Base-by-base conservation (phyloP, 2,888 invertebrate genomes). In the Perizoma flavofasciatum region DNA sequence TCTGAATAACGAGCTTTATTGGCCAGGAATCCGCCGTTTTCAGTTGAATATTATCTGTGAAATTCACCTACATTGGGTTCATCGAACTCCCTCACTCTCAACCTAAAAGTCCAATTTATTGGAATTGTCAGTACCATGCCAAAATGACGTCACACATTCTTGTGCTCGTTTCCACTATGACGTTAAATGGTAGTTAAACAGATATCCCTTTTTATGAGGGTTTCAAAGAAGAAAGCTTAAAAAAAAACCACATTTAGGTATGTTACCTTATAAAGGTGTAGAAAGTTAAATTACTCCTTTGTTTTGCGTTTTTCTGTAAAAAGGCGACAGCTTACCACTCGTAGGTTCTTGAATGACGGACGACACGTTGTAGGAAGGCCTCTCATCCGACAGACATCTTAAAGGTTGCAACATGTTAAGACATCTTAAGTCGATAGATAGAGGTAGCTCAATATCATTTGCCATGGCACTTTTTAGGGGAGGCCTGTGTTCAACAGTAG, bases 31-130 rank as follows among this genome's bases (percentile, higher is more conserved):
- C 39, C 11, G 41, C 48, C 48, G 60, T 52, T 60, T 55, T 22
- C 35, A 49, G 48, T 55, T 55, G 34, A 45, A 52, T 59, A 60
- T 68, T 70, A 72, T 68, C 68, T 72, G 67, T 76, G 70, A 69
- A 66, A 61, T 59, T 63, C 62, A 66, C 65, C 58, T 48, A 62
- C 48, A 49, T 62, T 8, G 51, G 35, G 62, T 46, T 62, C 55
- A 41, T 48, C 49, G 51, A 55, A 47, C 54, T 54, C 47, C 40
- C 34, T 50, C 49, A 50, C 47, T 49, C 34, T 47, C 49, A 54
- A 57, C 57, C 48, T 48, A 62, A 62, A 62, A 52, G 35, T 48
- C 39, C 55, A 55, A 58, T 62, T 55, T 58, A 62, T 58, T 51
- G 62, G 48, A 58, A 43, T 59, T 51, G 58, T 35, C 58, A 49